Base-by-base conservation (phyloP, 2,888 invertebrate species). In the Caenorhabditis becei region DNA sequence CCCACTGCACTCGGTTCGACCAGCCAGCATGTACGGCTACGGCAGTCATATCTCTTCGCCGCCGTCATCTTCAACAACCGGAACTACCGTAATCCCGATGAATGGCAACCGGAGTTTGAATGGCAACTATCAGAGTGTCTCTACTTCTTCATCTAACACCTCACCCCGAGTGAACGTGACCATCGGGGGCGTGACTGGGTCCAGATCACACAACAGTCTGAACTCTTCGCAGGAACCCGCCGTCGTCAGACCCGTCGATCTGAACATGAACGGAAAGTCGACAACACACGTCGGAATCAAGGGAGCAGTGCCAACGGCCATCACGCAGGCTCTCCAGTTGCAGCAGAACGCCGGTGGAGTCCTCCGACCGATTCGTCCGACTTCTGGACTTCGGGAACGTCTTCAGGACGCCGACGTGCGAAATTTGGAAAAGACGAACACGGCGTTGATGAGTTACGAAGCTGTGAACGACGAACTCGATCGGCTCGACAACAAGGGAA, bases 381-480 rank as follows among this genome's bases (percentile, higher is more conserved):
- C 56, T 32, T 74, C 67, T n/a, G 82, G 67, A 54, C 65, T 59
- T 11, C 54, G 74, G 44, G 77, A 61, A 62, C 74, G 70, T 35
- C 75, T 69, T 54, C 74, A 80, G 23, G 82, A 80, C 26, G 63
- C 67, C 11, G 82, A 83, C 41, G 69, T 83, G 10, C 51, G 83
- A 26, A 77, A 84, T 35, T 37, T 83, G 28, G 83, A 83, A 56
- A 79, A 74, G 66, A 79, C 83, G 44, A 83, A 80, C 37, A 80
- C 51, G 8, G 83, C 80, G 11, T 47, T 83, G 44, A 81, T 84
- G 83, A 84, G 84, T 28, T 72, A 78, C 23, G 86, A 87, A 49
- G 83, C 87, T n/a, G 80, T 89, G 32, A 80, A 84, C 20, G 86
- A 86, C 8, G 88, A 89, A 56, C 66, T 87, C 58, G 85, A 85